Evolutionary conservation across 2,797 vertebrate species (phyloP).

Genomic region (Acanthopagrus latus): DNA sequence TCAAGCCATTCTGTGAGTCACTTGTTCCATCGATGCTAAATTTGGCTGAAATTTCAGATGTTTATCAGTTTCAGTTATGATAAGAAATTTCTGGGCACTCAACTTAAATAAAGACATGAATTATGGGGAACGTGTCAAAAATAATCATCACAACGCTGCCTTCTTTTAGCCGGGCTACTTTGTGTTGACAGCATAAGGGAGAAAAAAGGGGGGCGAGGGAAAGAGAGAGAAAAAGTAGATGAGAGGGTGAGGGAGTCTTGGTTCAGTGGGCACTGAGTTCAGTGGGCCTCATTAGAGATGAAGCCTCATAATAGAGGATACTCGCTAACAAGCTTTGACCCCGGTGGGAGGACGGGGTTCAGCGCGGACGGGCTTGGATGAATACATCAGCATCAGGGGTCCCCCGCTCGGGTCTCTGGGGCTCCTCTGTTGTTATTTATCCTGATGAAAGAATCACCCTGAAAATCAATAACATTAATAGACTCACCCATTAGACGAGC

Average conservation of each 20-base stretch:
- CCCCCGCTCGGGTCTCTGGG: constrained; percentile 28
- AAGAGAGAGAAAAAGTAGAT: constrained; percentile 35
- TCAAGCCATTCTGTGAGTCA: not conserved
- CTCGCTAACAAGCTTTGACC: constrained; percentile 64
- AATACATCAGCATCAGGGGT: constrained; percentile 54
- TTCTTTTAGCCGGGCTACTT: not conserved
- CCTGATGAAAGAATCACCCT: constrained; percentile 27
- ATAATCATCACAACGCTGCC: too few relatives aligned
- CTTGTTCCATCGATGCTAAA: not conserved
- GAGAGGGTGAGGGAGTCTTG: constrained; percentile 46
- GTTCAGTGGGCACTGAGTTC: constrained; percentile 66
- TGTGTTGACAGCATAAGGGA: constrained; percentile 2
- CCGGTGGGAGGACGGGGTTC: constrained; percentile 38
- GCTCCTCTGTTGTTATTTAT: constrained; percentile 44
- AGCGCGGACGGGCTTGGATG: constrained; percentile 42
- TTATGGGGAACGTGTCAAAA: not conserved
- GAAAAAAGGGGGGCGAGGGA: constrained; percentile 17
- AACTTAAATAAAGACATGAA: not conserved
- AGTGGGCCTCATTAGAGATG: constrained; percentile 75
- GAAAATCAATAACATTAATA: constrained; percentile 65
- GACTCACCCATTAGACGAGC: constrained; percentile 40
- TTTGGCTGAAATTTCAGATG: constrained; percentile 13
- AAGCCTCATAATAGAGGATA: constrained; percentile 65
- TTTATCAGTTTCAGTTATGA: not conserved
- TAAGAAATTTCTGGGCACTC: not conserved